Percentiles rank a stretch among this genome's conserved stretches.
phyloP scores from a whole-genome alignment of 2,113 vertebrate species.

The Pteropus alecto region DNA sequence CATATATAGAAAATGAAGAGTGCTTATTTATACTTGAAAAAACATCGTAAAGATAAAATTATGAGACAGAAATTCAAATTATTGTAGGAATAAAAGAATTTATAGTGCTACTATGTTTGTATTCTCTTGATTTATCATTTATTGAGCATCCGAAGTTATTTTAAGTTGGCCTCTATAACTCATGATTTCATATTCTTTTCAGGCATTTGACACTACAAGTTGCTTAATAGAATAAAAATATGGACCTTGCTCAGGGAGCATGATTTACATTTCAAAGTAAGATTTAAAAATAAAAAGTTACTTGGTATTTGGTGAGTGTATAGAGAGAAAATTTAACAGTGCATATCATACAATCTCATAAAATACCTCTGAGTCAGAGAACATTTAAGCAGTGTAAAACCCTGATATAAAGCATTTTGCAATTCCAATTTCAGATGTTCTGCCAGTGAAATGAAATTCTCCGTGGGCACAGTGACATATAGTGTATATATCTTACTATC shows the following conservation, averaged over 20 bases:
- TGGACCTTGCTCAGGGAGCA: background rate
- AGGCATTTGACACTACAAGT: constrained; percentile 13
- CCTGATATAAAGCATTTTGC: constrained; percentile 39
- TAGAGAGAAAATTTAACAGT: constrained; percentile 26
- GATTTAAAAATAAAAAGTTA: background rate
- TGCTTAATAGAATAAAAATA: constrained; percentile 50
- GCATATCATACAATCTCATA: constrained; percentile 13
- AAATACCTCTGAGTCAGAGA: constrained; percentile 46
- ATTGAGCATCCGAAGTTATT: constrained; percentile 30
- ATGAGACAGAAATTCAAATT: background rate
- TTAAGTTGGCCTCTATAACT: constrained; percentile 3
- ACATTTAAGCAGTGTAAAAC: background rate
- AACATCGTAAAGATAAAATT: background rate
- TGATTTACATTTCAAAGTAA: constrained; percentile 45
- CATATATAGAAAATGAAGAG: background rate
- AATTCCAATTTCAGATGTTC: constrained; percentile 7
- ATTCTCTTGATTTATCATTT: constrained; percentile 20
- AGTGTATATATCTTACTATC: background rate
- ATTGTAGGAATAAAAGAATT: constrained; percentile 30
- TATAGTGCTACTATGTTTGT: background rate
- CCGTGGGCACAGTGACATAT: background rate
- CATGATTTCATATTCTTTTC: constrained; percentile 48
- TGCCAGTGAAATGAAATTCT: constrained; percentile 27
- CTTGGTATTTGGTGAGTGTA: constrained; percentile 3
- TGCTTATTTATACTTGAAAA: background rate